Conservation (phyloP, 1,140 invertebrate genomes). For the Papilio xuthus region DNA sequence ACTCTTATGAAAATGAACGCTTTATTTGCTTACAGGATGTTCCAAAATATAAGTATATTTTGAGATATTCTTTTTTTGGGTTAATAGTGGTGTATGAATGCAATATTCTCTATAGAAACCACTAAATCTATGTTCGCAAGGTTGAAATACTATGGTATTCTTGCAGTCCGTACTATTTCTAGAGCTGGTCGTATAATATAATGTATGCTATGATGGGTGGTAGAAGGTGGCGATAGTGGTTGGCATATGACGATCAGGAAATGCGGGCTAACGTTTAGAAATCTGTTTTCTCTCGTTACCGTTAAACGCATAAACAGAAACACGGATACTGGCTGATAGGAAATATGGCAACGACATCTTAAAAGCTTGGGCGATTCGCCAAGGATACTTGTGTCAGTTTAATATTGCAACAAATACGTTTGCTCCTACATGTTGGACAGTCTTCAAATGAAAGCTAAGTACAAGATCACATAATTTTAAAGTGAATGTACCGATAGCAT, state of each 20-base stretch:
- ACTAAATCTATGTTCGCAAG: neutral
- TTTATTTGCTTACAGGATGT: too few species aligned
- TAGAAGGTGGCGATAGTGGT: constrained; percentile 35
- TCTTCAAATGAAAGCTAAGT: neutral
- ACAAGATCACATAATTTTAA: neutral
- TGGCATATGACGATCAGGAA: constrained; percentile 54
- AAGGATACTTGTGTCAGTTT: constrained; percentile 12
- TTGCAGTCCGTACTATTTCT: neutral
- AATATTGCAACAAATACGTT: neutral
- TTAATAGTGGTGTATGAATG: too few species aligned
- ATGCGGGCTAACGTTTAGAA: constrained; percentile 58
- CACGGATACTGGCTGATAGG: constrained; percentile 20
- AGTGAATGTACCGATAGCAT: neutral
- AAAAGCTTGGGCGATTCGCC: neutral
- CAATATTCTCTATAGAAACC: too few species aligned
- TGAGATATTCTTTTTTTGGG: too few species aligned
- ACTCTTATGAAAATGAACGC: too few species aligned
- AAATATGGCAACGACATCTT: constrained; percentile 22
- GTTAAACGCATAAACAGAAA: constrained; percentile 41
- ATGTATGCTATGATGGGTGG: constrained; percentile 33
- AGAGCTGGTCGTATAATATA: neutral
- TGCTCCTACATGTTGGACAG: neutral
- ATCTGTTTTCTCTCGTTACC: constrained; percentile 52
- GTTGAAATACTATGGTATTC: neutral
- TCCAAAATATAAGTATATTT: neutral